Evolutionary conservation across 2,113 vertebrate species (phyloP).

Genomic region (Crypturellus undulatus): DNA sequence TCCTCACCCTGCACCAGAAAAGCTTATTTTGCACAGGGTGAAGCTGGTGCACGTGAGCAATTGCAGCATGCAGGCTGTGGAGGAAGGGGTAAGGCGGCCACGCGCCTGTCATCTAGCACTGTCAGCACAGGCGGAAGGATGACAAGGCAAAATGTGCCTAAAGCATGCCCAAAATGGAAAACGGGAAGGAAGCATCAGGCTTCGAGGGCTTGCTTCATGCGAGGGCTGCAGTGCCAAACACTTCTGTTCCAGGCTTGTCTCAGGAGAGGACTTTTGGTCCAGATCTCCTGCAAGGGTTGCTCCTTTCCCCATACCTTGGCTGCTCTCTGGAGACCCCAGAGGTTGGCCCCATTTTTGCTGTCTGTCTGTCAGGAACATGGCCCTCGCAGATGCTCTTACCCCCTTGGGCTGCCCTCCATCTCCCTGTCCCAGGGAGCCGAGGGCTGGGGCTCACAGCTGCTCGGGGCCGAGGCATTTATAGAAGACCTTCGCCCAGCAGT

Average conservation of each 20-base stretch:
- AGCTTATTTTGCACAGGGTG: background rate
- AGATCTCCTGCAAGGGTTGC: background rate
- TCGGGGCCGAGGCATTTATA: background rate
- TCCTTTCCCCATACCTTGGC: background rate
- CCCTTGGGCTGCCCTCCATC: background rate
- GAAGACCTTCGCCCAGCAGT: background rate
- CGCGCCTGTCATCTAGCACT: slow-evolving; percentile 2
- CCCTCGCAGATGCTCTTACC: too few species aligned
- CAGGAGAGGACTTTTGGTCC: background rate
- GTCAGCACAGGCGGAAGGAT: background rate
- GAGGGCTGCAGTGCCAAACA: background rate
- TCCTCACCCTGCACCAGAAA: background rate
- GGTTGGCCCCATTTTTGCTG: background rate
- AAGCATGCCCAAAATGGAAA: slow-evolving; percentile 4
- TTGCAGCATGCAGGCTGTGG: background rate
- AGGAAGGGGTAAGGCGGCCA: background rate
- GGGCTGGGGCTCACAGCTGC: too few species aligned
- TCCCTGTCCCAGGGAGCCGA: too few species aligned
- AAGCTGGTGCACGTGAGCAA: background rate
- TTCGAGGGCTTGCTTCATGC: background rate
- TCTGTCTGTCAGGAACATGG: too few species aligned
- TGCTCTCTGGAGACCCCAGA: background rate
- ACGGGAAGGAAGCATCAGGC: background rate
- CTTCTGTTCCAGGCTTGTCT: background rate
- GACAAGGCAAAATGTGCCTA: background rate